Evolutionary conservation across 2,797 vertebrate genomes (phyloP), one percentile per base, ranked within the genome.

Genomic region (Pseudomugil tenellus): DNA sequence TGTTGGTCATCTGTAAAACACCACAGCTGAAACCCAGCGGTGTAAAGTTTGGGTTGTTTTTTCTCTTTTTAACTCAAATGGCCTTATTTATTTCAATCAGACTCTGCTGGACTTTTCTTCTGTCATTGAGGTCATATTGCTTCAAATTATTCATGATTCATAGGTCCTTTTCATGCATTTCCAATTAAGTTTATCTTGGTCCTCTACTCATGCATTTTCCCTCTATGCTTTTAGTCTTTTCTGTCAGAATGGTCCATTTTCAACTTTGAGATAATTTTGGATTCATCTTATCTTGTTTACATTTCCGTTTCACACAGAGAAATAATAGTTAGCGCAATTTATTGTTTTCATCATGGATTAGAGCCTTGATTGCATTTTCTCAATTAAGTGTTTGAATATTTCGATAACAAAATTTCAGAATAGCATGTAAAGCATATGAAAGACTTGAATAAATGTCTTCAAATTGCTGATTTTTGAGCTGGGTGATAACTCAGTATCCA

Each of bases 1-100:
- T 48, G 68, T 60, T 77, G 76, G 61, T 86, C 64, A 55, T 31
- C 68, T 77, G 67, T 67, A 72, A 46, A 74, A 56, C 43, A 62
- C 43, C 60, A 61, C 66, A 77, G 76, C 74, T 77, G 51, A 63
- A 82, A 63, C 39, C 52, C 63, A 54, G 48, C 23, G 6, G 39
- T 66, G 49, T 37, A 3, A 37, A 13, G 21, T 46, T 46, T 46
- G 41, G 32, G 17, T 39, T 23, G 8, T 58, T 31, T 39, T 16
- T 43, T 28, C 35, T n/a, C 26, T 51, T 28, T 29, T 28, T 23
- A 39, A n/a, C 32, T 64, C 48, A 23, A 32, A 56, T 57, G 54
- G 19, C 49, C 28, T 32, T 28, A 32, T 72, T 70, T 55, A 26
- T 63, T 73, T 37, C 16, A 29, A 31, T 23, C 41, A 55, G 62